Base-by-base conservation (phyloP, 2,797 vertebrate genomes). In the Lagothrix lagotricha region DNA sequence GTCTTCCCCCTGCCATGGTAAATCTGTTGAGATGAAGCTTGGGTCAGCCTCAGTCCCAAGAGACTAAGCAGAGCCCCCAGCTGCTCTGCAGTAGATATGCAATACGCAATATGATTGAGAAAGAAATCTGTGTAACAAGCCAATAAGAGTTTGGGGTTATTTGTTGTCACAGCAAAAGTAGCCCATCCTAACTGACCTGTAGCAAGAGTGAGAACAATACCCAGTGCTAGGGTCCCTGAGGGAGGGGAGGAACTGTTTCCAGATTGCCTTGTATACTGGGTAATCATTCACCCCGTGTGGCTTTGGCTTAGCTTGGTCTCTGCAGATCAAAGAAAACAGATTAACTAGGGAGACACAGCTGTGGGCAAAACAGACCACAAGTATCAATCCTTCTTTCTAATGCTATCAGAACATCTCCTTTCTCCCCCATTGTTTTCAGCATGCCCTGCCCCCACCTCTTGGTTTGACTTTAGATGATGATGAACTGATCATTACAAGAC, bases 391-490 rank as follows among this genome's bases (percentile, higher is more conserved):
- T 58, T 33, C 70, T 41, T 70, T 61, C 70, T 48, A 15, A 44
- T 19, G 28, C 30, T 67, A 33, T 22, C 44, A 28, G 14, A n/a
- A 41, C 14, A 70, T 64, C 9, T 41, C 39, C 24, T 33, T 36
- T 33, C 39, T 39, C 7, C 6, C 7, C 17, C 28, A 1, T 1
- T 4, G 7, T 58, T 7, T 10, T n/a, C 10, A 4, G 33, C 1
- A 12, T 3, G 2, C 24, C 26, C 2, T 7, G 39, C 4, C 26
- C 52, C 41, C 4, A 50, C 17, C 48, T 57, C n/a, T 57, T 20
- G 44, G 19, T 36, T n/a, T 76, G 30, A 58, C 3, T 67, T 41
- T 11, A 13, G 70, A 22, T 24, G 41, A 41, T 4, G 12, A 22
- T 4, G 15, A 90, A 33, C 48, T 88, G 54, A 44, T n/a, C 13